Evolutionary conservation across 2,113 vertebrate genomes (phyloP), one percentile per base, ranked within the genome.

Genomic region (Erythrolamprus reginae): DNA sequence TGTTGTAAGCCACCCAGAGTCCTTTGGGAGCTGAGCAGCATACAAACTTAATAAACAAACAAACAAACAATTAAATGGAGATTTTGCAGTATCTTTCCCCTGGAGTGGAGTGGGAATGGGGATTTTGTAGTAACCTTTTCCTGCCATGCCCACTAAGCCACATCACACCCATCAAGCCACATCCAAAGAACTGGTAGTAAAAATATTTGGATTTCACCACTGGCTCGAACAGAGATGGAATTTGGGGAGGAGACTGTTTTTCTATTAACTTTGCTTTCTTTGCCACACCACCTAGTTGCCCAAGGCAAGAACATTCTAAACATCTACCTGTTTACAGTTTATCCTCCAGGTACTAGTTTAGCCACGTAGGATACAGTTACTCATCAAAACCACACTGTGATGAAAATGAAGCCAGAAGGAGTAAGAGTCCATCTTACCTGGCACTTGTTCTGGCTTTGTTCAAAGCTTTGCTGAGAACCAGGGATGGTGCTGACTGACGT

Each of bases 391-490:
- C 7, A 58, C 65, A 77, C 70, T 77, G 38, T 77, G 12, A 55
- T 42, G 92, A 92, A 50, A 77, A 0, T 12, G 83, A 26, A 90
- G 33, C 2, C n/a, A 92, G 33, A 82, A 3, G 90, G 8, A 38
- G 92, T 91, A 48, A 82, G 77, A 84, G 53, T 85, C 55, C 87
- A 55, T 94, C 96, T 96, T 97, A 99, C 99, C 98, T 98, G 94
- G 97, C 98, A 9, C 96, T 97, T 0, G 98, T 98, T 93, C 97
- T 97, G 2, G 98, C 97, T 89, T 98, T 98, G 93, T 98, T 98
- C 86, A 99, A 98, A 12, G 98, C 98, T 98, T 98, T 99, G 95
- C 98, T 98, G 95, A 99, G 97, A 94, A 99, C 98, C 92, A 99
- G 95, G 26, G 98, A 99, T 0, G 99, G 98, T 88, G 98, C 98